Evolutionary conservation across 2,888 invertebrate genomes (phyloP).

Genomic region (Eustalomyia histrio): DNA sequence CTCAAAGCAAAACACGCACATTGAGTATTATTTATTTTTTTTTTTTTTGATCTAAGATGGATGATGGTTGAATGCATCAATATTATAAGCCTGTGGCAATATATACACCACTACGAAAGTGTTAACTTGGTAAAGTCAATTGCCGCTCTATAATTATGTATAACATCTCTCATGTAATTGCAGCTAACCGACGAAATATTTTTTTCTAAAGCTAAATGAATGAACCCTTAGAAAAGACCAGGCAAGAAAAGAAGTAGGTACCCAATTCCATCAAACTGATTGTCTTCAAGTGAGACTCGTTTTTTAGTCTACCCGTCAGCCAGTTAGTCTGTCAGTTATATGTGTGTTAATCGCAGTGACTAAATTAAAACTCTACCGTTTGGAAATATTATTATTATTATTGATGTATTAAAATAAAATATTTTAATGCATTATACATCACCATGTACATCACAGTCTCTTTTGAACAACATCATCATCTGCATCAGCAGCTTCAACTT

Average conservation of each 20-base stretch:
- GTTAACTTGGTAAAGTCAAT: constrained; percentile 77
- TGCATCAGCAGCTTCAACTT: constrained; percentile 18
- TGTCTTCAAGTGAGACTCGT: constrained; percentile 23
- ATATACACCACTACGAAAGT: constrained; percentile 76
- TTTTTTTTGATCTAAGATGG: constrained; percentile 20
- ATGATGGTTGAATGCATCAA: constrained; percentile 52
- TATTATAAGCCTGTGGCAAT: constrained; percentile 70
- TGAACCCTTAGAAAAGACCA: constrained; percentile 37
- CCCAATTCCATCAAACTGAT: constrained; percentile 34
- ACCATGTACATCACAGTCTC: constrained; percentile 2
- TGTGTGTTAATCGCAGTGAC: constrained; percentile 28
- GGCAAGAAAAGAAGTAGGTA: constrained; percentile 21
- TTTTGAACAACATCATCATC: constrained; percentile 26
- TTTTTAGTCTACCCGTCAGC: constrained; percentile 2
- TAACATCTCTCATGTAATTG: constrained; percentile 75
- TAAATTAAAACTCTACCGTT: constrained; percentile 45
- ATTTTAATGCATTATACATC: background rate
- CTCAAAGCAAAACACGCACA: constrained; percentile 1
- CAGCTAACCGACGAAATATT: constrained; percentile 69
- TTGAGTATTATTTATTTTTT: background rate
- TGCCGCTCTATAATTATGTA: constrained; percentile 79
- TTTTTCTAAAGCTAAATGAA: constrained; percentile 36
- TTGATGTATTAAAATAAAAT: constrained; percentile 9
- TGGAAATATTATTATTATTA: constrained; percentile 27
- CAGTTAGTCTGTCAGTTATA: constrained; percentile 3